Conservation (phyloP, 2,797 vertebrate species). For the Typhlichthys subterraneus region DNA sequence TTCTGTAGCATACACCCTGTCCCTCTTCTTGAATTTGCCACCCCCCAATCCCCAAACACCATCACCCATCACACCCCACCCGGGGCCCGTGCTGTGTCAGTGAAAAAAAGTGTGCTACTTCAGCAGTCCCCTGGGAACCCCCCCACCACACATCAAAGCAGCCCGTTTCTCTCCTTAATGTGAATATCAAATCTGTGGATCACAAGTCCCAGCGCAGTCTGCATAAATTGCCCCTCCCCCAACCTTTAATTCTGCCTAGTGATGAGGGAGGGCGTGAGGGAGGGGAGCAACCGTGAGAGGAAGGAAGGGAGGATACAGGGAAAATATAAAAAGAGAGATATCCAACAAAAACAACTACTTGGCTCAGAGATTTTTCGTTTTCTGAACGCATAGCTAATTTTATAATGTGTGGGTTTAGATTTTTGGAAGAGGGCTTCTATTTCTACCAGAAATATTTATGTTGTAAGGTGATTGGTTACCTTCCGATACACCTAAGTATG, state of each 20-base stretch:
- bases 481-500: too few species aligned
- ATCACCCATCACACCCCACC: slow-evolving; percentile 21
- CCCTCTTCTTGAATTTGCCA: slow-evolving; percentile 43
- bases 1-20: slow-evolving; percentile 53
- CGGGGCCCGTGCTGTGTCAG: slow-evolving; percentile 72
- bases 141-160: slow-evolving; percentile 78
- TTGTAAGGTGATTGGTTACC: too few species aligned
- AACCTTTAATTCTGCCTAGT: slow-evolving; percentile 81
- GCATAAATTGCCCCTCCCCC: slow-evolving; percentile 77
- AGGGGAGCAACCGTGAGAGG: slow-evolving; percentile 68
- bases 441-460: slow-evolving; percentile 35
- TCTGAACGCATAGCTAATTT: slow-evolving; percentile 57
- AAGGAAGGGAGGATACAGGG: slow-evolving; percentile 56
- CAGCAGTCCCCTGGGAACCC: slow-evolving; percentile 73
- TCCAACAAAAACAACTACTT: slow-evolving; percentile 76
- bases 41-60: neutral
- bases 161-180: slow-evolving; percentile 79
- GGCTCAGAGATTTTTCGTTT: slow-evolving; percentile 73
- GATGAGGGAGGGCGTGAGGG: slow-evolving; percentile 75
- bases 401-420: slow-evolving; percentile 52
- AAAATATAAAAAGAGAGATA: slow-evolving; percentile 47
- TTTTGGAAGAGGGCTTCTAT: neutral
- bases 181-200: slow-evolving; percentile 82
- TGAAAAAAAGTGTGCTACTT: slow-evolving; percentile 77
- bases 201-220: slow-evolving; percentile 80